Evolutionary conservation across 2,797 vertebrate species (phyloP), one percentile per base, ranked within the genome.

Genomic region (Acanthopagrus latus): DNA sequence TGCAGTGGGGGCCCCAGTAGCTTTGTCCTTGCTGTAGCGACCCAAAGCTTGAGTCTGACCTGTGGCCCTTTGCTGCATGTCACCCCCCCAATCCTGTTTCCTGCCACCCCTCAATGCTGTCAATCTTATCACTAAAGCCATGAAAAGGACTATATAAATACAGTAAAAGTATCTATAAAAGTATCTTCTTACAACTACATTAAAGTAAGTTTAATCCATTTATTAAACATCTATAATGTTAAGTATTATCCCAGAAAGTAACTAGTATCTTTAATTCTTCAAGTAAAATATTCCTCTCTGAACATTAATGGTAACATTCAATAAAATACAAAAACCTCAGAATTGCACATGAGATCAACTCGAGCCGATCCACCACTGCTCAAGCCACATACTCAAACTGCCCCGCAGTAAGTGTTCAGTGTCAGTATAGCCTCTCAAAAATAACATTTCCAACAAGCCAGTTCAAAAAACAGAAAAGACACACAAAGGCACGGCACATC

Each of bases 401-500:
- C 46, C 50, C 21, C 1, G 46, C 23, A 21, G 5, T 62, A 57
- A 56, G 3, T 21, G 16, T n/a, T 4, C 23, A n/a, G n/a, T 1
- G 64, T 48, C 25, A 11, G 20, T 12, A 1, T 27, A 13, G 27
- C 64, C 10, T 58, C 13, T 56, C 41, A 14, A 23, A 71, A 44
- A 50, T 0, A 70, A 20, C 3, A 33, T 76, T 50, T 63, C n/a
- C 14, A 41, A 46, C 8, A 64, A n/a, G 23, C 21, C n/a, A 51
- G 4, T 62, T 67, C 6, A 74, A 48, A 71, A 56, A 27, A 7
- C 20, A 57, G 7, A 8, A 48, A 46, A 44, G 2, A 51, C 3
- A 55, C 16, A 73, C 16, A 62, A 46, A 52, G 51, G 71, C 54
- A 63, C 10, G 21, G 21, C 16, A 56, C n/a, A 27, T 51, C 7